phyloP scores from a whole-genome alignment of 2,888 invertebrate genomes.

The Andrena marginata region DNA sequence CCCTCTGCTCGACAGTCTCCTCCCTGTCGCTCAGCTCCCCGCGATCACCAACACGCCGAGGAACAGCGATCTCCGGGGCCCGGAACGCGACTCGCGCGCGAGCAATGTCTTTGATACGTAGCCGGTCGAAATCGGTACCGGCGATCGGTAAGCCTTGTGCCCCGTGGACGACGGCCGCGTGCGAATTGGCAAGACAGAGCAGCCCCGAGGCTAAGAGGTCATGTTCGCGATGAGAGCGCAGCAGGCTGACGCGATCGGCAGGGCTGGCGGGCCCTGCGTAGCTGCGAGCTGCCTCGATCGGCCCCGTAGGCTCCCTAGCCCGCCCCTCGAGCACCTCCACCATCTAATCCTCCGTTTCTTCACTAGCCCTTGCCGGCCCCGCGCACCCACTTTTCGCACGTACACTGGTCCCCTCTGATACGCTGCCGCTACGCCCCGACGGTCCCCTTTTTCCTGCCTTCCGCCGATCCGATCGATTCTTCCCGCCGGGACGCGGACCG shows the following conservation, averaged over 20 bases:
- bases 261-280: slow-evolving; percentile 72
- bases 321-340: slow-evolving; percentile 82
- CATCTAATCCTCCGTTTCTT: slow-evolving; percentile 81
- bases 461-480: background rate
- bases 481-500: background rate
- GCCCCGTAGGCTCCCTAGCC: slow-evolving; percentile 84
- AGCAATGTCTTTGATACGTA: background rate
- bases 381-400: slow-evolving; percentile 34
- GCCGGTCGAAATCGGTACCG: background rate
- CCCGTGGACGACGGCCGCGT: background rate
- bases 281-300: slow-evolving; percentile 82
- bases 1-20: background rate
- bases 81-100: background rate
- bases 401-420: background rate
- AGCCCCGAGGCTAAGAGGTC: slow-evolving; percentile 16
- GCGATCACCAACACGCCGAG: background rate
- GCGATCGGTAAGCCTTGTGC: background rate
- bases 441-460: background rate
- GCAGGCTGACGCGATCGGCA: slow-evolving; percentile 15
- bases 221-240: slow-evolving; percentile 20
- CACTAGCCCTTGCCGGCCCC: slow-evolving; percentile 71
- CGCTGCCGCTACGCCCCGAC: background rate
- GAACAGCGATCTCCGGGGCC: background rate
- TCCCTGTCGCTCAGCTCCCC: slow-evolving; percentile 9
- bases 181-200: background rate